Evolutionary conservation across 1,140 invertebrate genomes (phyloP).

Genomic region (Pogonognathellus flavescens): DNA sequence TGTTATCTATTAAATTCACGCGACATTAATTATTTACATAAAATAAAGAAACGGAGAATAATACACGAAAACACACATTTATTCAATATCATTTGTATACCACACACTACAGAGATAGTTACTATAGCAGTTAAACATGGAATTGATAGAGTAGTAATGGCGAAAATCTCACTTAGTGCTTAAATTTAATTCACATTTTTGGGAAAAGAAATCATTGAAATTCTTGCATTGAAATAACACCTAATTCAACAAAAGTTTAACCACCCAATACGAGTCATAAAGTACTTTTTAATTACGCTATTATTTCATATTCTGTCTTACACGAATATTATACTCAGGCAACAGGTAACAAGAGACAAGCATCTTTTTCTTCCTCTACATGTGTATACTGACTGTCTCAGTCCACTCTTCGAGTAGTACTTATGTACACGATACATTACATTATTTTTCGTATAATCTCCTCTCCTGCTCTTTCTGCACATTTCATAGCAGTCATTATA

Average conservation of each 20-base stretch:
- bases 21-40: constrained; percentile 31
- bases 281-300: background rate
- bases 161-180: background rate
- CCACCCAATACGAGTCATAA: constrained; percentile 2
- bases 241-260: constrained; percentile 3
- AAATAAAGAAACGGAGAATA: background rate
- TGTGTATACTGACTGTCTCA: background rate
- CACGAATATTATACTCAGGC: background rate
- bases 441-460: too few species aligned
- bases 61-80: background rate
- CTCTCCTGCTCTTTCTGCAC: too few species aligned
- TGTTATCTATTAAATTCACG: constrained; percentile 43
- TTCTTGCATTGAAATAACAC: background rate
- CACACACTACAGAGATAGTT: background rate
- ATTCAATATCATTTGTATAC: background rate
- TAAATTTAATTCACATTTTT: background rate
- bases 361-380: constrained; percentile 2
- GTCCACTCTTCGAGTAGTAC: too few species aligned
- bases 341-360: constrained; percentile 20
- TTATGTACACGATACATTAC: too few species aligned
- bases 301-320: background rate
- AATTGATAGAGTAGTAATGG: background rate
- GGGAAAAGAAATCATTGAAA: background rate
- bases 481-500: background rate
- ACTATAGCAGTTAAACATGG: background rate